A percentile compares a stretch with the other conserved stretches of the same genome.
phyloP scores from a whole-genome alignment of 2,888 invertebrate species.

The Lithosia quadra region DNA sequence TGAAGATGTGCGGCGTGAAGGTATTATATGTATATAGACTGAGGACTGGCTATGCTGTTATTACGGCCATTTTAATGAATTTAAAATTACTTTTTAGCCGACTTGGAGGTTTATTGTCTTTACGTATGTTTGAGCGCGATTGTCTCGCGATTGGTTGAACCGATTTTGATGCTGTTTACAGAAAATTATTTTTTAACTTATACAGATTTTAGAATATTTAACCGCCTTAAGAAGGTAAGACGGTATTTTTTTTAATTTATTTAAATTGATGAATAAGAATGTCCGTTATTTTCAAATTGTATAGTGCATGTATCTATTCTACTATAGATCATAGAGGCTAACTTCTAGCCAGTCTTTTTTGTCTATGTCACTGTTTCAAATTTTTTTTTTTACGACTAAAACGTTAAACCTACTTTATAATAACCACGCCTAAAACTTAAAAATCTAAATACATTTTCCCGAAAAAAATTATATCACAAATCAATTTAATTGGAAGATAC shows the following conservation, averaged over 20 bases:
- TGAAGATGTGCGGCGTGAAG: neutral
- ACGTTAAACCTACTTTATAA: neutral
- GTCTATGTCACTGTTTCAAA: neutral
- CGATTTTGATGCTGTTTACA: no score
- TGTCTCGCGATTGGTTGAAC: no score
- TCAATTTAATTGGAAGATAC: conserved; percentile 40
- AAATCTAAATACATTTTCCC: conserved; percentile 5
- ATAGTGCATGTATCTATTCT: neutral
- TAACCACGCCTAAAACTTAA: conserved; percentile 14
- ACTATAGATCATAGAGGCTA: neutral
- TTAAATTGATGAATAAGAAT: no score
- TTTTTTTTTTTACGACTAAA: neutral
- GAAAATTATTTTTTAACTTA: no score
- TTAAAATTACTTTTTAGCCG: no score
- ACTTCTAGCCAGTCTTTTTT: neutral
- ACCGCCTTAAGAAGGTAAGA: no score
- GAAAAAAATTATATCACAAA: conserved; percentile 43
- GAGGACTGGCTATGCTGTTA: neutral
- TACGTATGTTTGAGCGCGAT: no score
- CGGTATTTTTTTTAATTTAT: no score
- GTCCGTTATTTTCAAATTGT: neutral
- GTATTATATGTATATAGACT: neutral
- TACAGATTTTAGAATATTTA: no score
- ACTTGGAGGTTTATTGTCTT: no score
- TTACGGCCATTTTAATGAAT: neutral